Base-by-base conservation (phyloP, 2,797 vertebrate species). In the Emydoidea blandingii region DNA sequence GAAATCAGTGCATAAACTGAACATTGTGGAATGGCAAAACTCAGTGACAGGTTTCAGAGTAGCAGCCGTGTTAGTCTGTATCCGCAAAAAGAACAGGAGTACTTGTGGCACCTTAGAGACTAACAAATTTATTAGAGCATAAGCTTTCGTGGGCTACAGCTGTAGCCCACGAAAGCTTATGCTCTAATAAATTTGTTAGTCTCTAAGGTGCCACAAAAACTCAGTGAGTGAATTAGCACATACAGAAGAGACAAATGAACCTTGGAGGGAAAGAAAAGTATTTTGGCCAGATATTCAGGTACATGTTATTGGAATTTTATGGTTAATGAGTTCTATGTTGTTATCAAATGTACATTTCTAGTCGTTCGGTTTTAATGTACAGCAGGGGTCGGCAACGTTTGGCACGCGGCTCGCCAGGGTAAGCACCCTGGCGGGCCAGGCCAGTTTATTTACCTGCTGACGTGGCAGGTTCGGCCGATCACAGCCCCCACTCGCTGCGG, bases 301-400 rank as follows among this genome's bases (percentile, higher is more conserved):
- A 85, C 27, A 79, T 37, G 27, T 87, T 78, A 74, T 57, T 44
- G 54, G 79, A 79, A 11, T 19, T 76, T 41, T 83, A 31, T 0
- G 3, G 57, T 19, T 0, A 34, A 56, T 59, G 72, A 3, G n/a
- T 86, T 78, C n/a, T 72, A 56, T 59, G 74, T 83, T 86, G 79
- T 25, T 92, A 31, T 78, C 92, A 57, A 29, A 0, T 2, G 25
- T 4, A 34, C 9, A 14, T 1, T 31, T 50, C 78, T n/a, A 62
- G 49, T 5, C 44, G 2, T 78, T 83, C 37, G 8, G 57, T 86
- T 79, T 1, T 0, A 81, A 37, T 3, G 9, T 8, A 7, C 19
- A 1, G 0, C 44, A 8, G 44, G 44, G 8, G 44, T 44, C 44
- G 7, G 44, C 44, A 44, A 44, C 44, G 6, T 44, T 44, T 44